Base-by-base conservation (phyloP, 2,113 vertebrate species). In the Nannobrachium achirus region DNA sequence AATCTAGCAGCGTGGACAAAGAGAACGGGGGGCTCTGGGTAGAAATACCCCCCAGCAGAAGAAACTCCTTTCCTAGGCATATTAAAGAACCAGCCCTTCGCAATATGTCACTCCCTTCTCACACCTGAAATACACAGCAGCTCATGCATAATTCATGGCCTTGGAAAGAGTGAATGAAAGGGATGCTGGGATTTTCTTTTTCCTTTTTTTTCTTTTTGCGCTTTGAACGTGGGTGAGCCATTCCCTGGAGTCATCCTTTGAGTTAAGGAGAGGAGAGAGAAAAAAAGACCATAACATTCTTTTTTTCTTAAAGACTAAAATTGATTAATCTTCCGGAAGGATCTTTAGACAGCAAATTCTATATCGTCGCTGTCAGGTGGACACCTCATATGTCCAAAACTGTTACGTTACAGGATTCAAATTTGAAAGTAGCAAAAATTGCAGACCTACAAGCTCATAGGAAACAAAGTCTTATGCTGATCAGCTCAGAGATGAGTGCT, bases 61-160 rank as follows among this genome's bases (percentile, higher is more conserved):
- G n/a, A 41, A 69, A 69, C 14, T 48, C 55, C 16, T 70, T 25
- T 66, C 60, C 8, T 68, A 49, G 41, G 42, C 68, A 73, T 56
- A 70, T 79, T 58, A 79, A 49, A 78, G 73, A 66, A 19, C 45
- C 48, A 73, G 71, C 39, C 53, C 72, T 46, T 56, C 60, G 46
- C 80, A 80, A 83, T 20, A 78, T 71, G 46, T 73, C 70, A 56
- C 45, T 80, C 66, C 44, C 55, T 78, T 4, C 64, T 84, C 79
- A 78, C 87, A 86, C 83, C 83, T 85, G 82, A 81, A 78, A 75
- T 66, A 66, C 67, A 25, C 71, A 68, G 72, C 25, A 41, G 49
- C 58, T 74, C 46, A 78, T 84, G 71, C 70, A 76, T 91, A 83
- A 89, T 86, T 86, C 68, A 89, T 55, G 18, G 25, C 2, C 3